These are phyloP conservation scores for Drosophila prostipennis DNA, from an alignment of 2,888 invertebrate species.

Conservation along the genomic window DNA sequence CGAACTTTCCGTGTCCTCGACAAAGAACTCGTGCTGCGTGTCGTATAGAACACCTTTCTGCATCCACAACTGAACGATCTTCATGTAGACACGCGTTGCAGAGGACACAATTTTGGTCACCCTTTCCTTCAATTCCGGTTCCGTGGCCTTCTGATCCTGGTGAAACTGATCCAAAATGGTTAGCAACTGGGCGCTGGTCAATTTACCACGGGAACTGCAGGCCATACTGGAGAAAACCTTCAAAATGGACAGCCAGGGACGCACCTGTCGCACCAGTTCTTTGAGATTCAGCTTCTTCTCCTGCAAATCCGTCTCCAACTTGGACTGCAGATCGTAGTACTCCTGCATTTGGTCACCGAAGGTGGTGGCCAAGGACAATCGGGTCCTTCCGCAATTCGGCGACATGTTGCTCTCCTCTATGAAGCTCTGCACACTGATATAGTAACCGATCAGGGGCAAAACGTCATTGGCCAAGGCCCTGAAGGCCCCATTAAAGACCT, in stretches of 20 bases:
- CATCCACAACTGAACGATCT: slow-evolving; percentile 65
- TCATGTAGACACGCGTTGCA: slow-evolving; percentile 54
- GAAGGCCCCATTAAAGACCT: slow-evolving; percentile 48
- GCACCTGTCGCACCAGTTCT: slow-evolving; percentile 52
- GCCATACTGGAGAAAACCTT: slow-evolving; percentile 44
- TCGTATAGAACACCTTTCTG: slow-evolving; percentile 66
- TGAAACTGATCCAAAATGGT: slow-evolving; percentile 43
- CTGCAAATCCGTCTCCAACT: slow-evolving; percentile 51
- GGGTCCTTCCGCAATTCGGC: slow-evolving; percentile 20
- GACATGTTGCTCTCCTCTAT: slow-evolving; percentile 57
- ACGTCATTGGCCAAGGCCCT: slow-evolving; percentile 53
- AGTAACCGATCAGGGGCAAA: slow-evolving; percentile 58
- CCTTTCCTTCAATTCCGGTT: slow-evolving; percentile 13
- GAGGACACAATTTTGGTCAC: slow-evolving; percentile 29
- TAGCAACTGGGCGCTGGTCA: slow-evolving; percentile 51
- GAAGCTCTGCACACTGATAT: slow-evolving; percentile 60
- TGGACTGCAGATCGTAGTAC: slow-evolving; percentile 53
- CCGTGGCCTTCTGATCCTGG: slow-evolving; percentile 22
- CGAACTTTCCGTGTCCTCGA: slow-evolving; percentile 53
- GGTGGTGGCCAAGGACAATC: slow-evolving; percentile 38
- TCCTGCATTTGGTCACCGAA: slow-evolving; percentile 40
- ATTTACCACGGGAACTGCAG: slow-evolving; percentile 25
- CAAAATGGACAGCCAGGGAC: slow-evolving; percentile 57
- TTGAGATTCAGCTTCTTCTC: slow-evolving; percentile 45
- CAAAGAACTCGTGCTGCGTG: slow-evolving; percentile 53